Evolutionary conservation across 2,888 invertebrate genomes (phyloP), one percentile per base, ranked within the genome.

Genomic region (Crepidodera aurea): DNA sequence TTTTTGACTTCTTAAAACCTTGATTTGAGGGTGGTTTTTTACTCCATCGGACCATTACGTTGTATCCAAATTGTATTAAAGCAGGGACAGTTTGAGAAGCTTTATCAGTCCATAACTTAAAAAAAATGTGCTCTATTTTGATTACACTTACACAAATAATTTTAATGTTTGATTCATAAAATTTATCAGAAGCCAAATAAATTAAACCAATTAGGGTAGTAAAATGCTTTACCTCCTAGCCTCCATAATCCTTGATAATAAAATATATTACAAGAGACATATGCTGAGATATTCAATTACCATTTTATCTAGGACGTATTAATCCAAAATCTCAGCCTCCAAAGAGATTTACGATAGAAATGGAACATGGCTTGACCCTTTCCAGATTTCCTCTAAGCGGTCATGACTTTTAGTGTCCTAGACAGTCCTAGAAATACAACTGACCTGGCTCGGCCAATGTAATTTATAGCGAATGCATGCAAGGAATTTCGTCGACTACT

Each of bases 201-300:
- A 6, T 22, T 22, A 4, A 22, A 22, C 6, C 3, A 22, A 22
- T 22, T 22, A 4, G 22, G 6, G 22, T 22, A 22, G 22, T 22
- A 22, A 22, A 22, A 22, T 6, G 22, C n/a, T n/a, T 22, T 22
- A 22, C 2, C 22, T 6, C 22, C 6, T 22, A 22, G 22, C 2
- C 22, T n/a, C 39, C 39, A 15, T 16, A 15, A 39, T 12, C 44
- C 19, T 18, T 46, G 22, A 37, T 37, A 19, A 22, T 44, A 19
- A 37, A 44, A 56, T 56, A 46, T 34, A 56, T 56, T 56, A 34
- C n/a, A 22, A 3, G 19, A 22, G 56, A 46, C 56, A 56, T 56
- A 46, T 56, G 56, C 56, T 57, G 48, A 50, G 39, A 25, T 48
- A 57, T 57, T 57, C 57, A 57, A 57, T 57, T 57, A 57, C 46